Evolutionary conservation across 2,797 vertebrate species (phyloP), one percentile per base, ranked within the genome.

Genomic region (Gobionotothen gibberifrons): DNA sequence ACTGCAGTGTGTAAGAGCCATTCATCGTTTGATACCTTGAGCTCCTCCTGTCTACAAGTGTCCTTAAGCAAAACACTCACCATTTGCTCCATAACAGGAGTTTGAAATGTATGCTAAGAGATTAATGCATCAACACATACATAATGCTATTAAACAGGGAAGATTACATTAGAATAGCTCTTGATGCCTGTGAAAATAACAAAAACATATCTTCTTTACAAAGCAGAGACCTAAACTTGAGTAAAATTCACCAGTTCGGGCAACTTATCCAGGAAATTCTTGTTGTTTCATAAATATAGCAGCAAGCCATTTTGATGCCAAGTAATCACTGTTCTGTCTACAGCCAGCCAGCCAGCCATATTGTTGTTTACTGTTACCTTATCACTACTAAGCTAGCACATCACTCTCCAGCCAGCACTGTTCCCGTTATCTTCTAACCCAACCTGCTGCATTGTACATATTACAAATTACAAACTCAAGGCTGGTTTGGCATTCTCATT

Each of bases 401-500:
- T 39, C n/a, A 15, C 14, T 63, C 40, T 40, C 13, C 39, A 12
- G 36, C 39, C 44, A 10, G 21, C 59, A 63, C 10, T 6, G 19
- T 74, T 42, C n/a, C 9, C 26, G 22, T 21, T 22, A 42, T 48
- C 22, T 53, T 36, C 47, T 4, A 32, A 70, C 54, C 3, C 54
- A 63, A 55, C 16, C n/a, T 10, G 22, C 48, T 51, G 53, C 39
- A 62, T 58, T 40, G 9, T 8, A 57, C 36, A 19, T 29, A 15
- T 17, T 42, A 58, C n/a, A 56, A 39, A 74, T 70, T 4, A 57
- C 14, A 21, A 44, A 71, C 61, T 43, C 57, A 54, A 72, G 54
- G 32, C 22, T 29, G 44, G 29, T 78, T 49, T 60, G 26, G 15
- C 69, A 69, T 74, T 76, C 42, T 46, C 49, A 70, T 66, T 46